Evolutionary conservation across 2,888 invertebrate species (phyloP).

Genomic region (Parascotia fuliginaria): DNA sequence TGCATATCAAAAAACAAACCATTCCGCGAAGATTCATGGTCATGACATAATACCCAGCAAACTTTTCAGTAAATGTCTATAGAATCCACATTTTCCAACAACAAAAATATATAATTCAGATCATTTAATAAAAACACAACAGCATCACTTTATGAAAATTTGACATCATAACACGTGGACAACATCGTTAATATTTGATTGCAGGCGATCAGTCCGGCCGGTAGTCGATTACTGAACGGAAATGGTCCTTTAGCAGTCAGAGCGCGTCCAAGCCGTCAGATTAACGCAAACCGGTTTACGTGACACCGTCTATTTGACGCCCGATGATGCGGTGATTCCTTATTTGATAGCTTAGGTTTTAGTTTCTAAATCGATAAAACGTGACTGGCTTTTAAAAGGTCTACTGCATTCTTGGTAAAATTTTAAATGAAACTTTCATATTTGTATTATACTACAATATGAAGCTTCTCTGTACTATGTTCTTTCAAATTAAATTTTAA

Average conservation of each 20-base stretch:
- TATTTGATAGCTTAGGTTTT: slow-evolving; percentile 37
- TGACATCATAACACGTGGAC: slow-evolving; percentile 36
- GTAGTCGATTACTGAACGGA: slow-evolving; percentile 72
- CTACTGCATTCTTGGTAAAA: background rate
- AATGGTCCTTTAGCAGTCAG: slow-evolving; percentile 51
- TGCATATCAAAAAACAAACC: too few relatives aligned
- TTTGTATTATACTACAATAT: background rate
- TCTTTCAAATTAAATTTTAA: too few relatives aligned
- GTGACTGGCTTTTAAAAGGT: slow-evolving; percentile 6
- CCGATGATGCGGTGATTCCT: slow-evolving; percentile 40
- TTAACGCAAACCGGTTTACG: slow-evolving; percentile 45
- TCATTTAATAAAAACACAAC: slow-evolving; percentile 1
- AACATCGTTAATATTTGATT: slow-evolving; percentile 58
- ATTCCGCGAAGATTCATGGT: too few relatives aligned
- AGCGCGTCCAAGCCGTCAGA: slow-evolving; percentile 36
- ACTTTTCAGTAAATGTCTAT: too few relatives aligned
- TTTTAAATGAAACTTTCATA: background rate
- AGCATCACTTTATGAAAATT: background rate
- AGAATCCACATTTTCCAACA: background rate
- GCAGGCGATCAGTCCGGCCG: slow-evolving; percentile 52
- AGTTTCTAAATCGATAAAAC: slow-evolving; percentile 23
- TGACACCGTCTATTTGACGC: slow-evolving; percentile 43
- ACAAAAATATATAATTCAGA: background rate
- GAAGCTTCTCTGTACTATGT: too few relatives aligned
- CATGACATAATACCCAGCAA: too few relatives aligned